Percentiles rank a stretch among this genome's conserved stretches.
Conservation (phyloP, 2,888 invertebrate genomes). For the Lumbricus terrestris region DNA sequence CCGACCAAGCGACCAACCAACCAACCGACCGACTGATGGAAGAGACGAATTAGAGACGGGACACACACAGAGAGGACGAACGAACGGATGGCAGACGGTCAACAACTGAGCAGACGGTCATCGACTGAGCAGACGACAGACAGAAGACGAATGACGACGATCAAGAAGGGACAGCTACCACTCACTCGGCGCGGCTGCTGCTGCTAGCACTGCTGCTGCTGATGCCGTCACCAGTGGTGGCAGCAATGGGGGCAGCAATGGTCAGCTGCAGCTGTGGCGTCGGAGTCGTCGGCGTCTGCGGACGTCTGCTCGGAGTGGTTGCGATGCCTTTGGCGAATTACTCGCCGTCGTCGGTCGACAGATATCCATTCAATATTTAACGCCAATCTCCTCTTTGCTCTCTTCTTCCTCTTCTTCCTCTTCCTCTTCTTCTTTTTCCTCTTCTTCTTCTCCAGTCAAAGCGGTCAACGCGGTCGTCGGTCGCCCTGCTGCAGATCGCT, state of each 20-base stretch:
- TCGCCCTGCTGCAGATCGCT: no score
- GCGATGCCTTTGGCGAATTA: background rate
- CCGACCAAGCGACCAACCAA: no score
- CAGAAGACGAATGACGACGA: background rate
- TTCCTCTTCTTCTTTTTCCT: no score
- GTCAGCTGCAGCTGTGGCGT: no score
- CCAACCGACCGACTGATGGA: no score
- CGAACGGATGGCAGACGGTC: background rate
- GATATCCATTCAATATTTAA: slow-evolving; percentile 3
- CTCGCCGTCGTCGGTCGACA: no score
- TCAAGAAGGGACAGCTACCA: background rate
- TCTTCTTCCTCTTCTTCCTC: no score
- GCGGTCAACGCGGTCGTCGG: no score
- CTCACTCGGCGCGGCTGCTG: background rate
- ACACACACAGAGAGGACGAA: background rate
- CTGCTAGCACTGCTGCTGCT: background rate
- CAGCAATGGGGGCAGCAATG: background rate
- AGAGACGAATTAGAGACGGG: no score
- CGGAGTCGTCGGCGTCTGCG: no score
- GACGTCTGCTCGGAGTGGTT: background rate
- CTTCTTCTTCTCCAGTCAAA: no score
- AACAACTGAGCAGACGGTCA: background rate
- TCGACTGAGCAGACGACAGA: background rate
- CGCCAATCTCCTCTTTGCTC: background rate
- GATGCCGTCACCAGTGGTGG: background rate